Evolutionary conservation across 2,888 invertebrate species (phyloP).

Genomic region (Coremacera marginata): DNA sequence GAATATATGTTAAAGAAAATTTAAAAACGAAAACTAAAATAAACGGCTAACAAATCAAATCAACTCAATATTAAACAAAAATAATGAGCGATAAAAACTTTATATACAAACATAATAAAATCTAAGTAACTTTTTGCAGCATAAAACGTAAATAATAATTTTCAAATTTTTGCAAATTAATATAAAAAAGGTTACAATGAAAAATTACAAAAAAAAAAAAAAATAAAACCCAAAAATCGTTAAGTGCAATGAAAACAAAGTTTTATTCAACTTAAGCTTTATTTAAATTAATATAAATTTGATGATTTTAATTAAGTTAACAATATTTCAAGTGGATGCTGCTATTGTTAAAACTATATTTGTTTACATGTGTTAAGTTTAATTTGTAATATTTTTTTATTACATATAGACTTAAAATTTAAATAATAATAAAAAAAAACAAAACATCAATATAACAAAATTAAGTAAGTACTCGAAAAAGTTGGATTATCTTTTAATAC

Average conservation of each 20-base stretch:
- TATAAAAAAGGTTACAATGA: not conserved
- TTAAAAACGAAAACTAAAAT: not conserved
- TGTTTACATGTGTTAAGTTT: not conserved
- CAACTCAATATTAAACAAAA: constrained; percentile 3
- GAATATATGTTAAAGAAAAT: constrained; percentile 1
- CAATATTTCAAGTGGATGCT: constrained; percentile 22
- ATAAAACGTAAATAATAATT: not conserved
- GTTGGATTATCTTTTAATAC: constrained; percentile 35
- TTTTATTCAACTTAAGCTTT: no score
- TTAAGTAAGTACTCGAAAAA: constrained; percentile 48
- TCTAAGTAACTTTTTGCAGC: not conserved
- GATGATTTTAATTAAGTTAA: not conserved
- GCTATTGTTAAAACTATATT: not conserved
- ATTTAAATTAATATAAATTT: not conserved
- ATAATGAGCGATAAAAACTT: not conserved
- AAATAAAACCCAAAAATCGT: no score
- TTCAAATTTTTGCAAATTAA: not conserved
- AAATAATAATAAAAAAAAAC: constrained; percentile 6
- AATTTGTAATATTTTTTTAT: not conserved
- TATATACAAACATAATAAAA: not conserved
- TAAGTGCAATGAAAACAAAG: not conserved
- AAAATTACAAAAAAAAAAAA: not conserved
- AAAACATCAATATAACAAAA: constrained; percentile 26
- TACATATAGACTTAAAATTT: not conserved
- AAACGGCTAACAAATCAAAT: constrained; percentile 1